Base-by-base conservation (phyloP, 2,888 invertebrate species). In the Operophtera brumata region DNA sequence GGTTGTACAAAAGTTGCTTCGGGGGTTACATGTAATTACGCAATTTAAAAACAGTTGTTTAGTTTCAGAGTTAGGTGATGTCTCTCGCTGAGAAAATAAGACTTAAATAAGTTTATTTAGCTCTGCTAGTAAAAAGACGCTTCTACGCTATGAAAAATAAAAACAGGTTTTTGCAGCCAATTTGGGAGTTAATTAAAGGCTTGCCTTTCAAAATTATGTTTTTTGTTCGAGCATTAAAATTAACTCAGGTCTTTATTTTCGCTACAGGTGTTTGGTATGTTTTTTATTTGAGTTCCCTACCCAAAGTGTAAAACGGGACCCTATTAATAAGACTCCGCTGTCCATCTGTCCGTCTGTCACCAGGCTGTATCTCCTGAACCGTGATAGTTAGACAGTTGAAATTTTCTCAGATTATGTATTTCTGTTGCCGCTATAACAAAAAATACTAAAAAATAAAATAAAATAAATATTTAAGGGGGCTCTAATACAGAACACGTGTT, bases 41-140 rank as follows among this genome's bases (percentile, higher is more conserved):
- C 43, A 41, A 54, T 47, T 54, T 47, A 43, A 41, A 47, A 54
- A 37, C n/a, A 54, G 47, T 40, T 54, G 49, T 54, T 53, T 50
- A 37, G 54, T 53, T 48, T 54, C 12, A 6, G n/a, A 50, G 35
- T 44, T 41, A 25, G 35, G 46, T 52, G 48, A 39, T 30, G 42
- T 47, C 37, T 34, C 43, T 45, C 39, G 10, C 36, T 42, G 12
- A 53, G 39, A 36, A 41, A 47, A 53, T 52, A 43, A 42, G 34
- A 34, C 26, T 51, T 40, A 28, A 37, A 37, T 14, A 40, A 40
- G 39, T 51, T 50, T 39, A 8, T 50, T 50, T 44, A 34, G 44
- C n/a, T 25, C 6, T 30, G 11, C 7, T 32, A 14, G 39, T 14
- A 35, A 54, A 49, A 48, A 44, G 12, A 25, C 32, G 34, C 26